Evolutionary conservation across 92 coral and sea anemone species (phyloP), one percentile per base, ranked within the genome.

Genomic region (Zoanthus gigantus): DNA sequence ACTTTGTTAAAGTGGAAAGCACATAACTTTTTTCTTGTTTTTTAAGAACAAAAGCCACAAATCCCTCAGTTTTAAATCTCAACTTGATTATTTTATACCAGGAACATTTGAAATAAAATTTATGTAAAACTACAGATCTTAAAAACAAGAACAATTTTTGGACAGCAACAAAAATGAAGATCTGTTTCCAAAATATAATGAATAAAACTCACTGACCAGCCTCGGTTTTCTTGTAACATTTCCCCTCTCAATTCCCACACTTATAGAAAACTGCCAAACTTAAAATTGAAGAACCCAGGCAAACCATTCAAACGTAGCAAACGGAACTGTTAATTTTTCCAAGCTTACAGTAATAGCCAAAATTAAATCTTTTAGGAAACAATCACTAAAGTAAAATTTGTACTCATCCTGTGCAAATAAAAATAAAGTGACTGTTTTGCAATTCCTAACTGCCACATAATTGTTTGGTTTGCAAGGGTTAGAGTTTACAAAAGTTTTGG

Each of bases 201-300:
- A 76, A 50, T 23, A 2, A 57, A 81, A 65, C 56, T 66, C 85
- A 81, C 85, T 66, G 53, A 71, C 85, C 85, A 81, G 58, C 61
- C 85, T 65, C 85, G 47, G 76, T 66, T 65, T 9, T 16, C 61
- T 81, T 81, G 76, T 23, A 11, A 9, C 7, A 66, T 66, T 10
- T 7, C 61, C 56, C 56, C 74, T 16, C 16, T 45, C 45, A 23
- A 12, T 32, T 58, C 76, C 83, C n/a, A 74, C 77, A 48, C 32
- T 63, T n/a, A 60, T 66, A 79, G 52, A 28, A 74, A 23, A 82
- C 87, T 68, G 60, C 84, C 73, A 32, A 72, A 54, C 72, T 67
- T 81, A 47, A 66, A 66, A 53, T n/a, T 0, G 2, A 17, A 44
- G 34, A 54, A 65, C 58, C 45, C 45, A 63, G 75, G 61, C 75